Evolutionary conservation across 30 jellyfish, hydroid and myxozoan genomes (phyloP).

Genomic region (Hydractinia symbiolongicarpus): DNA sequence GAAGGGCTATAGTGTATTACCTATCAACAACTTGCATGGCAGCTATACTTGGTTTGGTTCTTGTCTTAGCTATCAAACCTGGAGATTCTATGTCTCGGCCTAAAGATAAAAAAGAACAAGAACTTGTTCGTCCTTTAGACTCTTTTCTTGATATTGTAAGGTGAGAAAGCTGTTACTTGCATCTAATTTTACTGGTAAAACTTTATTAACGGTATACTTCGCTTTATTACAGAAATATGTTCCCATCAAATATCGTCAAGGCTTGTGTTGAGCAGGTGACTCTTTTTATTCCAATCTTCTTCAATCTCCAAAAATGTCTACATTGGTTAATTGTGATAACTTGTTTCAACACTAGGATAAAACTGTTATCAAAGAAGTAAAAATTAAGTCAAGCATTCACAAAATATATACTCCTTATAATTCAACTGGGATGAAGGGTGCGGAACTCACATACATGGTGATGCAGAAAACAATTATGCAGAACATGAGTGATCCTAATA

Average conservation of each 20-base stretch:
- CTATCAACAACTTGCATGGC: conserved; percentile 75
- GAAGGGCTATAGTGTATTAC: conserved; percentile 71
- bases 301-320: no score
- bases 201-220: no score
- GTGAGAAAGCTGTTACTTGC: conserved; percentile 6
- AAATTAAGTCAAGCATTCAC: no score
- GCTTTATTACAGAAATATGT: conserved; percentile 53
- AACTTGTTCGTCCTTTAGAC: conserved; percentile 80
- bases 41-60: conserved; percentile 71
- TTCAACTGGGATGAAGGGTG: no score
- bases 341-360: no score
- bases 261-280: conserved; percentile 85
- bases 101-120: conserved; percentile 22
- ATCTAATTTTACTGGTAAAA: no score
- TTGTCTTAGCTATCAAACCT: conserved; percentile 83
- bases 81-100: conserved; percentile 75
- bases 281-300: neutral
- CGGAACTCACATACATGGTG: no score
- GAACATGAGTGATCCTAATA: neutral
- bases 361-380: no score
- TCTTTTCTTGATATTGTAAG: conserved; percentile 83
- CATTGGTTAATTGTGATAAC: no score
- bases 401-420: no score
- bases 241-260: conserved; percentile 78
- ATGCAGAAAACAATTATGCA: conserved; percentile 20